Conservation (phyloP, 2,888 invertebrate species). For the Melikaiella ostensackeni region DNA sequence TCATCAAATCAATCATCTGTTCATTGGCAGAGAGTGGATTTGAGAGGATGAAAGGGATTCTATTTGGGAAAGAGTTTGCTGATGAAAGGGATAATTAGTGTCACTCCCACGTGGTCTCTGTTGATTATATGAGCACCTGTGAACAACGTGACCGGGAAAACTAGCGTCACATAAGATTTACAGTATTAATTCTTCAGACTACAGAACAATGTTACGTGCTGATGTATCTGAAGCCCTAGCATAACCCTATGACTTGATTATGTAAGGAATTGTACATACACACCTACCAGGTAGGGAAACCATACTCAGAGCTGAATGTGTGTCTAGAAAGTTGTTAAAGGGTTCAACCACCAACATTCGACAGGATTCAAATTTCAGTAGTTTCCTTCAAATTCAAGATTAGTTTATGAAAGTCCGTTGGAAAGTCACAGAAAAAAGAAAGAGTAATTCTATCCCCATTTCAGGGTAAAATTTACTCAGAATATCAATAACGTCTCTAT, state of each 20-base stretch:
- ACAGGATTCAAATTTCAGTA: background rate
- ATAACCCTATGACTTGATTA: constrained; percentile 7
- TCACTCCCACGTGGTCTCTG: background rate
- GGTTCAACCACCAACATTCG: background rate
- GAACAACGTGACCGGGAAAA: constrained; percentile 30
- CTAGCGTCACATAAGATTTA: constrained; percentile 30
- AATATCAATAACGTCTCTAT: too few relatives aligned
- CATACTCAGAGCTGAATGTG: background rate
- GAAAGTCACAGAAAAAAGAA: too few relatives aligned
- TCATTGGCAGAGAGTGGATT: background rate
- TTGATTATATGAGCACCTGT: constrained; percentile 18
- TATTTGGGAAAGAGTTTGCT: background rate
- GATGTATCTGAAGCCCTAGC: constrained; percentile 9
- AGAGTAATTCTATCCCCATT: too few relatives aligned
- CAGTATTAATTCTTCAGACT: constrained; percentile 17
- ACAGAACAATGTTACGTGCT: constrained; percentile 28
- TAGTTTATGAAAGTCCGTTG: too few relatives aligned
- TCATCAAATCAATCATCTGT: background rate
- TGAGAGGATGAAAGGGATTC: background rate
- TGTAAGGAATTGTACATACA: constrained; percentile 5
- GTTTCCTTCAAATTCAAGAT: too few relatives aligned
- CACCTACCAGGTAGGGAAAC: constrained; percentile 6
- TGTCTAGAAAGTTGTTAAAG: constrained; percentile 4
- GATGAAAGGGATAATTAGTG: constrained; percentile 7
- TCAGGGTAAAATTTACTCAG: too few relatives aligned